These are phyloP conservation scores for Bradypodion pumilum DNA, from an alignment of 2,797 vertebrate genomes.

Conservation along the genomic window DNA sequence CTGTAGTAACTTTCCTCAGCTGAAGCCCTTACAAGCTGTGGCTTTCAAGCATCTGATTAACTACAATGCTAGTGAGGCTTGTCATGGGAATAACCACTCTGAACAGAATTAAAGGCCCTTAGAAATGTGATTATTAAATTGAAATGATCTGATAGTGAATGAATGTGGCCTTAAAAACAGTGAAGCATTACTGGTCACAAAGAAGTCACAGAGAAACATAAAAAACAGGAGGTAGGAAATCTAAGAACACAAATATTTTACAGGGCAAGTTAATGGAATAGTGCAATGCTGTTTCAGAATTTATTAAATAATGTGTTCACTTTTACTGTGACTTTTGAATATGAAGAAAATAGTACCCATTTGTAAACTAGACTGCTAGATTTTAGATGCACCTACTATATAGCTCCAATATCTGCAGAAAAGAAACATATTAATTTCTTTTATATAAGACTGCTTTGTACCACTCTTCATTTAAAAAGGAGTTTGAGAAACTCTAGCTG, in stretches of 20 bases:
- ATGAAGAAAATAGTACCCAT: neutral
- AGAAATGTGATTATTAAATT: neutral
- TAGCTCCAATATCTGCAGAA: neutral
- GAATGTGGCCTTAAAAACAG: neutral
- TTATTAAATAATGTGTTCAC: neutral
- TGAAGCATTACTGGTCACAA: neutral
- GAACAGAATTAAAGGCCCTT: neutral
- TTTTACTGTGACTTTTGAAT: neutral
- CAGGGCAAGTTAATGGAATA: neutral
- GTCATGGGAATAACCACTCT: neutral
- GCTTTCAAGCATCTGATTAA: neutral
- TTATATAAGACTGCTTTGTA: neutral
- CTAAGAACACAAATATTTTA: neutral
- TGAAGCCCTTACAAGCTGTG: too few relatives aligned
- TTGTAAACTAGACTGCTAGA: too few relatives aligned
- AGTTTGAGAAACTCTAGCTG: too few relatives aligned
- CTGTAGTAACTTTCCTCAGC: conserved; percentile 36
- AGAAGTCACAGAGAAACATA: neutral
- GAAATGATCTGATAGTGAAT: neutral
- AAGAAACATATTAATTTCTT: neutral
- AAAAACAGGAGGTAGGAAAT: neutral
- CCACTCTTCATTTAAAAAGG: neutral
- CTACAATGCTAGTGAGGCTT: too few relatives aligned
- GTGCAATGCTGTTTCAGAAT: neutral
- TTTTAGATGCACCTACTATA: too few relatives aligned